Evolutionary conservation across 2,888 invertebrate species (phyloP), one percentile per base, ranked within the genome.

Genomic region (Neoscelio sp.): DNA sequence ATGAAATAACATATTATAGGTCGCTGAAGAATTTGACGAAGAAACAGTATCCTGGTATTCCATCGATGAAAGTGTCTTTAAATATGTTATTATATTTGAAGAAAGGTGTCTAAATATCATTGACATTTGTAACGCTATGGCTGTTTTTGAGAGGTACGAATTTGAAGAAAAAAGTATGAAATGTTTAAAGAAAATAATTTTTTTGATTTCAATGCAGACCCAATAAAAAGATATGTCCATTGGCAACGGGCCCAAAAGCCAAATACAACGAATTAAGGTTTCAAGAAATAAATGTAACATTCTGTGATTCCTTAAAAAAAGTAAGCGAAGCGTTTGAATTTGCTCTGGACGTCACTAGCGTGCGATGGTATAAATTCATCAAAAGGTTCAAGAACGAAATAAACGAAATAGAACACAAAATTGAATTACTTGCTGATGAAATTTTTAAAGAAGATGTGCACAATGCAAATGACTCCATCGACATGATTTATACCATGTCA

Each of bases 51-150:
- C 90, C 1, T 93, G 93, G 92, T 87, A 90, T 3, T 82, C 92
- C n/a, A 91, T 92, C 68, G 89, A 91, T 82, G 90, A 90, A 44
- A 89, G 90, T 30, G 91, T 93, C 48, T 93, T 93, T 84, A 91
- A 92, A 77, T 91, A 92, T 81, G 89, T 93, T 7, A 91, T 92
- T 78, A 92, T 92, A 8, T 93, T 93, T 82, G 88, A 92, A 13
- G 92, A 92, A 83, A 87, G 93, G 76, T 92, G 93, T 82, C 89
- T 89, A 62, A 93, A 93, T 85, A 85, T 93, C 7, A 87, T 92
- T 17, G 91, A 93, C 88, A 91, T 93, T 17, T 93, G 92, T 82
- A 90, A 92, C 26, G 91, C 92, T 13, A 92, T 92, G 87, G 89
- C 91, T 20, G 91, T 92, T 65, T 93, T 92, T 85, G 92, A 91